Evolutionary conservation across 2,888 invertebrate genomes (phyloP).

Genomic region (Atethmia centrago): DNA sequence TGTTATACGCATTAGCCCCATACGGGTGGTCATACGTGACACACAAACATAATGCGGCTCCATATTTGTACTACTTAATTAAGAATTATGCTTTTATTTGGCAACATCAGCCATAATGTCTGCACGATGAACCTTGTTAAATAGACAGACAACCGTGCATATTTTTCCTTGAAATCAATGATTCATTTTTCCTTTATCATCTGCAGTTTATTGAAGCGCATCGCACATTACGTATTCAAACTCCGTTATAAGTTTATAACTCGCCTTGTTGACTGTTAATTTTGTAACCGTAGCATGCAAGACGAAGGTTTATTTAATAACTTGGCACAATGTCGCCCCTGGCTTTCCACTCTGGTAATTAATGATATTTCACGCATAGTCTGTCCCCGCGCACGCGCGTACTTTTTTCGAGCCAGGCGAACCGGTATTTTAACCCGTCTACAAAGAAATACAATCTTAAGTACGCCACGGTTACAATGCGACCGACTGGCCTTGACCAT

Average conservation of each 20-base stretch:
- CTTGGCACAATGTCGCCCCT: conserved; percentile 53
- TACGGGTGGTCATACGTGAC: conserved; percentile 70
- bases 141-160: conserved; percentile 8
- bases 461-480: conserved; percentile 66
- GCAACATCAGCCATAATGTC: conserved; percentile 27
- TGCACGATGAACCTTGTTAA: conserved; percentile 17
- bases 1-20: conserved; percentile 66
- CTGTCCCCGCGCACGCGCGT: conserved; percentile 54
- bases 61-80: conserved; percentile 56
- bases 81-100: conserved; percentile 37
- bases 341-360: conserved; percentile 59
- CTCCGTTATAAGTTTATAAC: conserved; percentile 69
- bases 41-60: conserved; percentile 60
- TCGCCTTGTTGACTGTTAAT: conserved; percentile 69
- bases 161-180: conserved; percentile 32
- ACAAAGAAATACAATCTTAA: conserved; percentile 75
- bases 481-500: conserved; percentile 80
- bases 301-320: conserved; percentile 64
- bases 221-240: conserved; percentile 69
- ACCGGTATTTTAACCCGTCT: conserved; percentile 75
- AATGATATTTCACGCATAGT: conserved; percentile 66
- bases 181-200: conserved; percentile 47
- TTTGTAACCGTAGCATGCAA: conserved; percentile 58
- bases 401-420: conserved; percentile 66
- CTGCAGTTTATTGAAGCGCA: conserved; percentile 56